phyloP scores from a whole-genome alignment of 2,113 vertebrate genomes.

The Hyla sarda region DNA sequence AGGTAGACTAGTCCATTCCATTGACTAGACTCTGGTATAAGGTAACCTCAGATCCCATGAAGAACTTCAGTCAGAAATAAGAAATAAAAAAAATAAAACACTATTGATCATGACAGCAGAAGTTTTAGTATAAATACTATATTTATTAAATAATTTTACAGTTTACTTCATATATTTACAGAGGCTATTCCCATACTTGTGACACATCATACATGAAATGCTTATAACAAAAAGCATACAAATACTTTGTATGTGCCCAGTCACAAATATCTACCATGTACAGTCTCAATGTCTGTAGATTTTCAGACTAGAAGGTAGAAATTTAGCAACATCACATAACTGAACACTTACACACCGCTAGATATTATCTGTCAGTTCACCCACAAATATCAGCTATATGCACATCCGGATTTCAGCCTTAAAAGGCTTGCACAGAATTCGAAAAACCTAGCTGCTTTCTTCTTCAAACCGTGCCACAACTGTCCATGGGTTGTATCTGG shows the following conservation, averaged over 20 bases:
- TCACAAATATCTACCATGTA: slow-evolving; percentile 60
- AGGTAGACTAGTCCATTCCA: no score
- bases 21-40: no score
- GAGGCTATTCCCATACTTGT: slow-evolving; percentile 82
- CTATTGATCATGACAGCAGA: slow-evolving; percentile 1
- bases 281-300: slow-evolving; percentile 50
- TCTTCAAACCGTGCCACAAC: not conserved
- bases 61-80: no score
- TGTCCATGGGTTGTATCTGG: not conserved
- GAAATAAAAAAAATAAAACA: not conserved
- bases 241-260: slow-evolving; percentile 28
- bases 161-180: slow-evolving; percentile 86
- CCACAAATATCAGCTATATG: not conserved
- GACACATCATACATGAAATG: slow-evolving; percentile 81
- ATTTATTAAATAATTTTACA: slow-evolving; percentile 95
- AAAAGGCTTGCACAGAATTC: no score
- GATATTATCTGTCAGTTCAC: not conserved
- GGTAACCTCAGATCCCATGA: no score
- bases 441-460: not conserved
- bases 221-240: slow-evolving; percentile 55
- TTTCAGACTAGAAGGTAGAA: slow-evolving; percentile 56
- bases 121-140: slow-evolving; percentile 91
- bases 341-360: not conserved
- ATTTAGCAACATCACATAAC: slow-evolving; percentile 37
- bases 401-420: not conserved